These are phyloP conservation scores for Enteromius treurensis DNA, from an alignment of 2,797 vertebrate species.

Conservation along the genomic window DNA sequence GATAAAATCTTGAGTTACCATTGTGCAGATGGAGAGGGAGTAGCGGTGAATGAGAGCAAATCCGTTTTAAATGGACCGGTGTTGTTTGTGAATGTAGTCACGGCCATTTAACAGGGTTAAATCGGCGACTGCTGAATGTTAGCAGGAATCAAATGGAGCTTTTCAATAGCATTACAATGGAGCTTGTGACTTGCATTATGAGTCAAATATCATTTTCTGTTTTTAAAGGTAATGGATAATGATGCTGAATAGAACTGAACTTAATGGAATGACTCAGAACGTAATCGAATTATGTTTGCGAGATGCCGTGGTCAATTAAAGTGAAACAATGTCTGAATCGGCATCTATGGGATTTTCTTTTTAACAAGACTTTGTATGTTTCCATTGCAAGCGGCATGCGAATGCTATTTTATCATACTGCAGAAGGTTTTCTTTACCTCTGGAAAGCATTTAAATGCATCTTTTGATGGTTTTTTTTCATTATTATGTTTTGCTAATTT, in stretches of 20 bases:
- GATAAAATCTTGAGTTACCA: slow-evolving; percentile 17
- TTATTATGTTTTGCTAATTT: slow-evolving; percentile 21
- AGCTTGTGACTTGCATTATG: slow-evolving; percentile 37
- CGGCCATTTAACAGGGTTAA: slow-evolving; percentile 11
- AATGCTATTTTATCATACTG: not conserved
- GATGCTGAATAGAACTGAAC: slow-evolving; percentile 15
- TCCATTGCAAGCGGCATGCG: not conserved
- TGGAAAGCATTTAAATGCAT: not conserved
- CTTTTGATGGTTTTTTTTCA: slow-evolving; percentile 7
- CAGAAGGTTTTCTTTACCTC: not conserved
- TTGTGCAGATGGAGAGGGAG: slow-evolving; percentile 1
- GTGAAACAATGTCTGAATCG: slow-evolving; percentile 24
- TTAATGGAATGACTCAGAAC: slow-evolving; percentile 29
- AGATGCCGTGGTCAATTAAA: slow-evolving; percentile 19
- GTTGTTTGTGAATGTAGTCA: slow-evolving; percentile 31
- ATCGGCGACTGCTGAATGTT: slow-evolving; percentile 33
- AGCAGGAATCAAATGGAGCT: slow-evolving; percentile 24
- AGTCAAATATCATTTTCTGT: slow-evolving; percentile 41
- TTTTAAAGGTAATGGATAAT: slow-evolving; percentile 27
- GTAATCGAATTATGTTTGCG: slow-evolving; percentile 37
- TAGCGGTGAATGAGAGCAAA: slow-evolving; percentile 5
- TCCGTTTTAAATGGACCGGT: slow-evolving; percentile 8
- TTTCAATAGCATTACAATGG: slow-evolving; percentile 7
- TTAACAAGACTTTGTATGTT: not conserved
- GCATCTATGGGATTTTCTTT: slow-evolving; percentile 20